These are phyloP conservation scores for Lasiurus cinereus DNA, from an alignment of 2,113 vertebrate genomes.

Conservation along the genomic window DNA sequence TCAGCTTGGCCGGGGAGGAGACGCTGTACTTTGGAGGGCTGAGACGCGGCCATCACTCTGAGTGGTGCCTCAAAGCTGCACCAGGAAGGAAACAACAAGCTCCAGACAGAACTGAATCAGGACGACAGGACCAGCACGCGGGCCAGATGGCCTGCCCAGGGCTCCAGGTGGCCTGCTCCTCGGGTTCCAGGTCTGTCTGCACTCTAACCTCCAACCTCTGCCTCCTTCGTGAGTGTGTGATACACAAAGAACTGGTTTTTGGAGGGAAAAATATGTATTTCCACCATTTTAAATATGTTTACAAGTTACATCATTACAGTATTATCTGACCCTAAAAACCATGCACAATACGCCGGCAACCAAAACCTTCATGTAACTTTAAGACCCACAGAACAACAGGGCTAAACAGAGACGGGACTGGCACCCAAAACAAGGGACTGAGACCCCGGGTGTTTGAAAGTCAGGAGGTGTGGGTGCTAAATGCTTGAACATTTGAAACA, in stretches of 20 bases:
- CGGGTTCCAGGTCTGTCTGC: background rate
- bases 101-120: background rate
- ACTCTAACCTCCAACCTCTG: constrained; percentile 33
- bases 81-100: background rate
- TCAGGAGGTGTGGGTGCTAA: background rate
- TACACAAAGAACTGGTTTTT: constrained; percentile 18
- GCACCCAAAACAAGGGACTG: background rate
- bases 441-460: background rate
- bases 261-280: background rate
- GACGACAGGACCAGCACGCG: background rate
- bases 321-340: background rate
- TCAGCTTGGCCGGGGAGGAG: constrained; percentile 29
- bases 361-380: constrained; percentile 7
- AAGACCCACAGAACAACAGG: constrained; percentile 36
- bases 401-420: background rate
- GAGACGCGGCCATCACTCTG: background rate
- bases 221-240: background rate
- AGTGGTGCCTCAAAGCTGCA: background rate
- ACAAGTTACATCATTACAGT: constrained; percentile 23
- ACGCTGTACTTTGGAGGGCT: background rate
- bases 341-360: background rate
- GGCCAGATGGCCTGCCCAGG: accelerated
- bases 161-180: background rate
- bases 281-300: constrained; percentile 46
- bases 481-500: background rate